These are phyloP conservation scores for Anableps anableps DNA, from an alignment of 2,797 vertebrate species.

Conservation along the genomic window DNA sequence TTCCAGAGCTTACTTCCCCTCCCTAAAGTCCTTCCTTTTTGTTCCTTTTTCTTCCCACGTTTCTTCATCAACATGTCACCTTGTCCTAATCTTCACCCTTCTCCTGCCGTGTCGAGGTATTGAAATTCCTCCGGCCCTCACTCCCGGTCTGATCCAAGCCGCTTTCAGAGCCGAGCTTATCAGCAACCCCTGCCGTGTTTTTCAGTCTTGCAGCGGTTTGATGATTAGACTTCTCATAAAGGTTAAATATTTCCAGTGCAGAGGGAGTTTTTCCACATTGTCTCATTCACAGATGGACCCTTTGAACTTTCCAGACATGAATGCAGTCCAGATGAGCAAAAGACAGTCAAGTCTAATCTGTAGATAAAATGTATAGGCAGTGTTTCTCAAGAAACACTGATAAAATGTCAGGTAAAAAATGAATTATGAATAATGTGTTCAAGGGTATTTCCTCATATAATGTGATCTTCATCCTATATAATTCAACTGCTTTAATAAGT, in stretches of 20 bases:
- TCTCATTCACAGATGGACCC: slow-evolving; percentile 16
- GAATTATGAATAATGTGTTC: background rate
- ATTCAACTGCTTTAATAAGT: too few relatives aligned
- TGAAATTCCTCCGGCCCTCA: slow-evolving; percentile 69
- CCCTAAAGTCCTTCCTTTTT: background rate
- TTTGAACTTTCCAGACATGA: background rate
- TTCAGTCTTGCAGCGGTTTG: slow-evolving; percentile 39
- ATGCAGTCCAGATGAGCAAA: background rate
- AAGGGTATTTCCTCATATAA: too few relatives aligned
- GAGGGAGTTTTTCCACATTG: slow-evolving; percentile 53
- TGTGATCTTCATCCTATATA: background rate
- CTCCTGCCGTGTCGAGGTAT: slow-evolving; percentile 60
- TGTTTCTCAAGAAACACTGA: background rate
- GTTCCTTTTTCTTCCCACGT: slow-evolving; percentile 9
- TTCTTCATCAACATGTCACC: slow-evolving; percentile 12
- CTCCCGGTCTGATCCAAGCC: background rate
- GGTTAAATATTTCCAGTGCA: slow-evolving; percentile 69
- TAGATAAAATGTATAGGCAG: background rate
- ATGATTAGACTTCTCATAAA: slow-evolving; percentile 63
- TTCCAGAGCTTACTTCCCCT: slow-evolving; percentile 20
- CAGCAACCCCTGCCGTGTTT: slow-evolving; percentile 44
- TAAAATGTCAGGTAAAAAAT: background rate
- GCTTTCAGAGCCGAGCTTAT: slow-evolving; percentile 37
- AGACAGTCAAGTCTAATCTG: background rate
- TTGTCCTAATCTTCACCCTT: slow-evolving; percentile 23